Percentiles rank a stretch among this genome's conserved stretches.
Evolutionary conservation across 1,140 invertebrate species (phyloP).

Genomic region (Drosophila parabipectinata): DNA sequence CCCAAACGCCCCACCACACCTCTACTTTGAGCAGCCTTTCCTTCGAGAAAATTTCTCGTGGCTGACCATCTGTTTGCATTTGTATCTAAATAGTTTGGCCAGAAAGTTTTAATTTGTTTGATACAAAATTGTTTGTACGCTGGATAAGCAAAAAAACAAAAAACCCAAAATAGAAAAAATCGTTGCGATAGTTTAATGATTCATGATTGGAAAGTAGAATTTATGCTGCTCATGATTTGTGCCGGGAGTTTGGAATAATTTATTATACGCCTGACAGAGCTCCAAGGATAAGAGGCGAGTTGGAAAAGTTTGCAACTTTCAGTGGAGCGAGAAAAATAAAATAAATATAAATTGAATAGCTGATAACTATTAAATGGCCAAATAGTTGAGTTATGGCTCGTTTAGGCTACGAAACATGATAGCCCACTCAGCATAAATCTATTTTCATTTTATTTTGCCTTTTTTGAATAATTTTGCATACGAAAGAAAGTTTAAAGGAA

Average conservation of each 20-base stretch:
- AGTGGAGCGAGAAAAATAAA: slow-evolving; percentile 19
- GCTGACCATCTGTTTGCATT: slow-evolving; percentile 57
- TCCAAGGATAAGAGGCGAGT: slow-evolving; percentile 2
- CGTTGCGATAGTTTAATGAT: slow-evolving; percentile 64
- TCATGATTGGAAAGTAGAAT: slow-evolving; percentile 66
- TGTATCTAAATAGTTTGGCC: slow-evolving; percentile 65
- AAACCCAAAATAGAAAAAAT: slow-evolving; percentile 22
- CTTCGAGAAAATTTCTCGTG: slow-evolving; percentile 20
- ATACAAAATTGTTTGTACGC: slow-evolving; percentile 38
- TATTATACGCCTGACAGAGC: slow-evolving; percentile 33
- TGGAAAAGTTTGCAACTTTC: slow-evolving; percentile 7
- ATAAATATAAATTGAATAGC: slow-evolving; percentile 29
- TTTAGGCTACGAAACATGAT: background rate
- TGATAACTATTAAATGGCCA: slow-evolving; percentile 32
- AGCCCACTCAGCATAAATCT: slow-evolving; percentile 15
- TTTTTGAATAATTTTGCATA: slow-evolving; percentile 15
- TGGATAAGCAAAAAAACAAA: slow-evolving; percentile 16
- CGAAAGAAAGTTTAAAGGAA: slow-evolving; percentile 6
- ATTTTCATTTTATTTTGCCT: slow-evolving; percentile 6
- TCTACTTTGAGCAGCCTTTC: background rate
- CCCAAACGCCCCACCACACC: background rate
- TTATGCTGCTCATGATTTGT: slow-evolving; percentile 55
- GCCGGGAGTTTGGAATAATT: slow-evolving; percentile 40
- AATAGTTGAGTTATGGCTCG: slow-evolving; percentile 27
- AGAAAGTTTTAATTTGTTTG: slow-evolving; percentile 64